Percentiles rank a stretch among this genome's conserved stretches.
These are phyloP conservation scores for Caenorhabditis tropicalis DNA, from an alignment of 1,140 invertebrate species.

Conservation along the genomic window DNA sequence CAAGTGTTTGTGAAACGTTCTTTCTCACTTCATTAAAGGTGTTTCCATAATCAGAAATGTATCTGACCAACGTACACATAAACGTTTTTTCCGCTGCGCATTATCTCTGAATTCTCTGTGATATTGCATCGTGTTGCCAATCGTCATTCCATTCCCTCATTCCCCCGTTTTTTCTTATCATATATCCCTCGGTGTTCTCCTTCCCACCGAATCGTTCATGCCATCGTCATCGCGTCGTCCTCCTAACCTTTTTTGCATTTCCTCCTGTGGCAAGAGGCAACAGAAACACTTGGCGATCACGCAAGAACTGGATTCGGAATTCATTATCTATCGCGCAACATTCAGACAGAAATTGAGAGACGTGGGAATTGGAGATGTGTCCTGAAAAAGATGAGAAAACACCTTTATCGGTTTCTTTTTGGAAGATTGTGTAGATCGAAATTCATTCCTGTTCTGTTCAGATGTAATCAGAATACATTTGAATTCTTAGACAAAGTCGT, in stretches of 20 bases:
- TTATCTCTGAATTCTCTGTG: too few species aligned
- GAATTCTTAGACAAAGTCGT: too few species aligned
- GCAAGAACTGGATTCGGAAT: conserved; percentile 55
- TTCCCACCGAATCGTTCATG: not conserved
- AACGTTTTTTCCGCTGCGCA: not conserved
- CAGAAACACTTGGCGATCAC: conserved; percentile 20
- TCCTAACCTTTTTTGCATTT: not conserved
- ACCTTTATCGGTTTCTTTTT: conserved; percentile 16
- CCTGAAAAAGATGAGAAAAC: not conserved
- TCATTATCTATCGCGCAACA: conserved; percentile 6
- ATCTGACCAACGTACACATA: not conserved
- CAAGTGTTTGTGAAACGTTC: too few species aligned
- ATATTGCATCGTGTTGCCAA: too few species aligned
- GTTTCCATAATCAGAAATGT: too few species aligned
- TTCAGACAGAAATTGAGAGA: not conserved
- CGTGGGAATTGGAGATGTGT: not conserved
- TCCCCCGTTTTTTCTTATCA: not conserved
- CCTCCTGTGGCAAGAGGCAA: conserved; percentile 34
- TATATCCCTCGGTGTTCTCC: not conserved
- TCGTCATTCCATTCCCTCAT: not conserved
- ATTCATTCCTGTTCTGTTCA: too few species aligned
- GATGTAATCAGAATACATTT: not conserved
- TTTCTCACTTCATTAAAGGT: too few species aligned
- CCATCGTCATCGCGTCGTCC: not conserved
- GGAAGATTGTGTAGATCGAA: too few species aligned